Conservation (phyloP, 64 coral and sea anemone species). For the Dendrophyllia cribrosa region DNA sequence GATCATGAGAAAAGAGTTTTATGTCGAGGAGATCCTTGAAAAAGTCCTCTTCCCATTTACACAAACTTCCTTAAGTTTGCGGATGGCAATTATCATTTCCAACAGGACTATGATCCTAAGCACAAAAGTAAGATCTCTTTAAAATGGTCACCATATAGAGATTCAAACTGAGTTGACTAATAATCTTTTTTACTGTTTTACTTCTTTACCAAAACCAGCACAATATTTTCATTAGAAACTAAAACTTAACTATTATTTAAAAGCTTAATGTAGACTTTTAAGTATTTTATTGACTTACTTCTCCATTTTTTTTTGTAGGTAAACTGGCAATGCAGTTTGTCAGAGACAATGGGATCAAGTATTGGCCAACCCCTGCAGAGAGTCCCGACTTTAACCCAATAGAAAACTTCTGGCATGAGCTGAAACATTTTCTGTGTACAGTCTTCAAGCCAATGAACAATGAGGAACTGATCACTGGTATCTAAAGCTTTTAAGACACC, state of each 20-base stretch:
- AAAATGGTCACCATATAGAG: background rate
- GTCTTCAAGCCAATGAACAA: background rate
- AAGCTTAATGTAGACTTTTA: too few relatives aligned
- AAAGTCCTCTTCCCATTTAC: conserved; percentile 31
- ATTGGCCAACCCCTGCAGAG: background rate
- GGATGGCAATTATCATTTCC: conserved; percentile 27
- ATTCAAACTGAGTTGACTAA: too few relatives aligned
- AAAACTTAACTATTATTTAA: too few relatives aligned
- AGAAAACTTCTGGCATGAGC: background rate
- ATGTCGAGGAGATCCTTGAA: background rate
- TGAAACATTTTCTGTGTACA: background rate
- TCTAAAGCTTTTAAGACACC: background rate
- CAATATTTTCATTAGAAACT: background rate
- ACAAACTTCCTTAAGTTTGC: background rate
- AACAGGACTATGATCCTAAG: conserved; percentile 40
- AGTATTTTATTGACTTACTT: background rate
- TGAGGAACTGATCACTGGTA: background rate
- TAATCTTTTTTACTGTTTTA: too few relatives aligned
- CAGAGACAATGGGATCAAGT: background rate
- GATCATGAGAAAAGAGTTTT: conserved; percentile 32
- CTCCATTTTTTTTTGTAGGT: background rate
- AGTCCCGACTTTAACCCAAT: background rate
- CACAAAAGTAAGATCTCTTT: conserved; percentile 35
- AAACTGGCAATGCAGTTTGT: background rate
- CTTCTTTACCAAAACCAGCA: too few relatives aligned